Evolutionary conservation across 1,140 invertebrate species (phyloP).

Genomic region (Anadara kagoshimensis): DNA sequence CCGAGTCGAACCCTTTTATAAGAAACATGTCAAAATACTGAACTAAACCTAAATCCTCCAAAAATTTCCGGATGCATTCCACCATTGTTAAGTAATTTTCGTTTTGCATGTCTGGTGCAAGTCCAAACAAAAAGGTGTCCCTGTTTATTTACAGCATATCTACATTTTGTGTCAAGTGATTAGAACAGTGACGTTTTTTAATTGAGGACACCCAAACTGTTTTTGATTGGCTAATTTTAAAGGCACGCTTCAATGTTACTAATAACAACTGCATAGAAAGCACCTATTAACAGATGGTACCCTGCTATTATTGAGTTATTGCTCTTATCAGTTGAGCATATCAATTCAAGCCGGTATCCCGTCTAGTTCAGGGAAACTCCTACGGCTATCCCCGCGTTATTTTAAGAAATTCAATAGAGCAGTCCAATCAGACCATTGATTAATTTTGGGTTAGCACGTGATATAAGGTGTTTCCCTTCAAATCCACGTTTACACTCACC

Average conservation of each 20-base stretch:
- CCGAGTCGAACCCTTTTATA: slow-evolving; percentile 63
- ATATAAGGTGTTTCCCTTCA: background rate
- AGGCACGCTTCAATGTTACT: slow-evolving; percentile 38
- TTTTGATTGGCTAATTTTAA: slow-evolving; percentile 31
- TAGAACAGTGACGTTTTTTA: background rate
- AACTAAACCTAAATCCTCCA: slow-evolving; percentile 53
- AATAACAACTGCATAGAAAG: slow-evolving; percentile 23
- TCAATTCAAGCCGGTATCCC: background rate
- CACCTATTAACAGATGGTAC: too few species aligned
- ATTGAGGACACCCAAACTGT: too few species aligned
- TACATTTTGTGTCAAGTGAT: background rate
- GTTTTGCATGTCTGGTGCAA: slow-evolving; percentile 9
- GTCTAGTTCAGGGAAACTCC: background rate
- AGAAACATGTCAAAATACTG: slow-evolving; percentile 64
- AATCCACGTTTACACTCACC: slow-evolving; percentile 26
- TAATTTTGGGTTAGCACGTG: slow-evolving; percentile 12
- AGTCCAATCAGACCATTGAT: too few species aligned
- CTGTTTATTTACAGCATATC: background rate
- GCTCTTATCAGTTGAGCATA: background rate
- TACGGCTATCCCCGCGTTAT: background rate
- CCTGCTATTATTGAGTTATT: too few species aligned
- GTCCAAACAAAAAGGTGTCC: background rate
- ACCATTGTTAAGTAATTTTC: slow-evolving; percentile 43
- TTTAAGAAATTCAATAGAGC: too few species aligned
- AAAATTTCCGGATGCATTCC: slow-evolving; percentile 58